Conservation (phyloP, 2,888 invertebrate genomes). For the Nebria brevicollis region DNA sequence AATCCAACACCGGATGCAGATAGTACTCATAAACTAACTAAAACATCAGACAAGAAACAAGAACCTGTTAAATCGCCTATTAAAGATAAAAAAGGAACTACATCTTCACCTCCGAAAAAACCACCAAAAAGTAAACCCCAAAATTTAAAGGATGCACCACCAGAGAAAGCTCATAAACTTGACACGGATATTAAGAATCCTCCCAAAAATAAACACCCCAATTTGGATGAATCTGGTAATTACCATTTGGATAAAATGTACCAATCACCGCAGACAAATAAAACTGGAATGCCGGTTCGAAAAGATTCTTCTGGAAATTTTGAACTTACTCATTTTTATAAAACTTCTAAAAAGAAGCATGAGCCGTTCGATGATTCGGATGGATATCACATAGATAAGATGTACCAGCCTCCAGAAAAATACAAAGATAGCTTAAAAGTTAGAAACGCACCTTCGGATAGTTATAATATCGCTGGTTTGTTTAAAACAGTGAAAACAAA, state of each 20-base stretch:
- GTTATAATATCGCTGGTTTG: not conserved
- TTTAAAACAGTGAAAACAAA: not conserved
- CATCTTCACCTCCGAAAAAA: not conserved
- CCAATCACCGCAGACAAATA: not conserved
- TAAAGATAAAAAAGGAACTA: not conserved
- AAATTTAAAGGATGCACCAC: too few relatives aligned
- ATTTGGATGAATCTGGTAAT: not conserved
- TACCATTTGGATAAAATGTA: slow-evolving; percentile 4
- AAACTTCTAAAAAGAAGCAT: not conserved
- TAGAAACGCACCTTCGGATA: not conserved
- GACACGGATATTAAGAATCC: too few relatives aligned
- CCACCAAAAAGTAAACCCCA: not conserved
- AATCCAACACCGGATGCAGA: too few relatives aligned
- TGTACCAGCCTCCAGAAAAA: not conserved
- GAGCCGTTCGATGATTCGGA: not conserved
- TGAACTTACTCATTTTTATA: not conserved
- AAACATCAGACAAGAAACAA: too few relatives aligned
- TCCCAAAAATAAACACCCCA: not conserved
- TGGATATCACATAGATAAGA: slow-evolving; percentile 30
- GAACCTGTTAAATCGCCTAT: not conserved
- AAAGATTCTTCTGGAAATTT: not conserved
- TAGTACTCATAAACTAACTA: too few relatives aligned
- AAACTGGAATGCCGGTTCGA: too few relatives aligned
- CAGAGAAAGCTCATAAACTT: too few relatives aligned
- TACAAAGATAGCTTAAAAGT: not conserved